phyloP scores from a whole-genome alignment of 2,797 vertebrate genomes.

The Siniperca scherzeri region DNA sequence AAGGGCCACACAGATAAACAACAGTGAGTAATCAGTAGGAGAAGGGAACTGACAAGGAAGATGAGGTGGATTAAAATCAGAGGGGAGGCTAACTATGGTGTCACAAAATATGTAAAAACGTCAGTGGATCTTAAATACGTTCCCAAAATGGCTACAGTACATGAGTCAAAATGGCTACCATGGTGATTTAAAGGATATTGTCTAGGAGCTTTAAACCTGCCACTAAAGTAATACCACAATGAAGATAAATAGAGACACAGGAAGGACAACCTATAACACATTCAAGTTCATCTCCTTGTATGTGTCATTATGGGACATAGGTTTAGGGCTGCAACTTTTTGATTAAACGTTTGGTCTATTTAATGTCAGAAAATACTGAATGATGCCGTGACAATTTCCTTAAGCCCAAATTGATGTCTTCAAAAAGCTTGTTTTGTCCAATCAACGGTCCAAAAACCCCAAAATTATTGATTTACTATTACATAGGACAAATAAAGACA shows the following conservation, averaged over 20 bases:
- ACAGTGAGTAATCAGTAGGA: constrained; percentile 16
- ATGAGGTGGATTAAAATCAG: not conserved
- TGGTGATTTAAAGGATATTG: no score
- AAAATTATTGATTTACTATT: no score
- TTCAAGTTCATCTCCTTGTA: not conserved
- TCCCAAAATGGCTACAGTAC: constrained; percentile 1
- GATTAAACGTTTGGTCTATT: not conserved
- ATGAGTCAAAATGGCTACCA: not conserved
- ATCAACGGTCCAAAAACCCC: no score
- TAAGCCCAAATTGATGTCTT: not conserved
- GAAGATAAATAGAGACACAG: not conserved
- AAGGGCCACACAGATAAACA: constrained; percentile 24
- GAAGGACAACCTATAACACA: no score
- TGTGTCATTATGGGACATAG: no score
- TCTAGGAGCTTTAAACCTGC: not conserved
- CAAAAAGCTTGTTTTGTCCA: no score
- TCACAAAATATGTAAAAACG: constrained; percentile 10
- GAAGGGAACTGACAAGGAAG: not conserved
- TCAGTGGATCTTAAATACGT: not conserved
- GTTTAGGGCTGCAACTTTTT: not conserved
- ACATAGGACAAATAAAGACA: no score
- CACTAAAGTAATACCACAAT: not conserved
- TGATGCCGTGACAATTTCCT: not conserved
- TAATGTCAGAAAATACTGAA: not conserved
- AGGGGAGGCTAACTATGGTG: not conserved